These are phyloP conservation scores for Pangasius macronema DNA, from an alignment of 2,797 vertebrate species.

Conservation along the genomic window DNA sequence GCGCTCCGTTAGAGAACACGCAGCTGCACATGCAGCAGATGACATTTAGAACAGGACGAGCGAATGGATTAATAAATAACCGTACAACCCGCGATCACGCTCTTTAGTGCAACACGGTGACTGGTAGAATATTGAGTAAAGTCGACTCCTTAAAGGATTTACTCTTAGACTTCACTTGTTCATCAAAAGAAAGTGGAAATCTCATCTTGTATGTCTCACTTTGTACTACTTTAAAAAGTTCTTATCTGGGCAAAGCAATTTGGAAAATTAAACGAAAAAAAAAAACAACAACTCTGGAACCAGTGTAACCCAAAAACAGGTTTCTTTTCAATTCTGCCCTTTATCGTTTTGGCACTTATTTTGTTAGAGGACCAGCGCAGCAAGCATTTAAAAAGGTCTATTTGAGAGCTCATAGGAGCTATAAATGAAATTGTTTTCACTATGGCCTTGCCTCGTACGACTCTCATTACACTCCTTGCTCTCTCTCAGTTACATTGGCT, in stretches of 20 bases:
- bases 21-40: neutral
- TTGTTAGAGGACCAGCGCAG: neutral
- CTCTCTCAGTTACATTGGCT: neutral
- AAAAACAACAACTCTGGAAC: neutral
- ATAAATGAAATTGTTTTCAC: neutral
- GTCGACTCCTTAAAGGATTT: neutral
- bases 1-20: neutral
- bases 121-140: neutral
- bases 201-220: neutral
- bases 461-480: neutral
- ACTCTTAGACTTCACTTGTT: neutral
- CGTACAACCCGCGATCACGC: neutral
- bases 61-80: neutral
- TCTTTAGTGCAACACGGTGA: neutral
- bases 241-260: neutral
- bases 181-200: neutral
- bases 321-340: neutral
- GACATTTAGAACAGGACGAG: conserved; percentile 14
- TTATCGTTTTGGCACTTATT: neutral
- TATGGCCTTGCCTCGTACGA: neutral
- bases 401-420: neutral
- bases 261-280: neutral
- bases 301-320: neutral
- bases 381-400: neutral
- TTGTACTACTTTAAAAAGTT: neutral